Conservation (phyloP, 2,888 invertebrate genomes). For the Drosophila seclusa region DNA sequence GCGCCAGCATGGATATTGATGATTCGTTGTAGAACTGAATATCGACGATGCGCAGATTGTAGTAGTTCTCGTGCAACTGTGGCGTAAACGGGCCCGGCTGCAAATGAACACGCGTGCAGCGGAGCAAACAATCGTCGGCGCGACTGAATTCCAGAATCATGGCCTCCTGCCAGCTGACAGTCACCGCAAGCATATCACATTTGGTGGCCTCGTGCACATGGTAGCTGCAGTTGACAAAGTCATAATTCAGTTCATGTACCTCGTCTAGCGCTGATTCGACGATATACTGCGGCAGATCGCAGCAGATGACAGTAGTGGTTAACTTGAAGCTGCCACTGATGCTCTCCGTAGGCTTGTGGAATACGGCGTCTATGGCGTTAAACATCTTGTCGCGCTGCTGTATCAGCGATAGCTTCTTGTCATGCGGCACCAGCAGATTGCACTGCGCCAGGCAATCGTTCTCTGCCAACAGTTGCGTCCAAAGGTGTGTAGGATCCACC, state of each 20-base stretch:
- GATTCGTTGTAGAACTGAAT: constrained; percentile 89
- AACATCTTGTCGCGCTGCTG: constrained; percentile 92
- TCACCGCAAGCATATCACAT: constrained; percentile 78
- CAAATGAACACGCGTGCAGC: constrained; percentile 87
- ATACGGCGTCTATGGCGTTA: constrained; percentile 88
- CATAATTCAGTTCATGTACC: constrained; percentile 37
- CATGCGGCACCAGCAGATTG: constrained; percentile 90
- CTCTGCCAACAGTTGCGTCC: constrained; percentile 91
- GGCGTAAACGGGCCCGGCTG: constrained; percentile 84
- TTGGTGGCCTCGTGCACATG: constrained; percentile 73
- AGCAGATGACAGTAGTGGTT: constrained; percentile 86
- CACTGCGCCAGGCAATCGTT: constrained; percentile 90
- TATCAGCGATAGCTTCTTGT: constrained; percentile 91
- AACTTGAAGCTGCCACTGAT: constrained; percentile 88
- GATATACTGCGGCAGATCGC: constrained; percentile 55
- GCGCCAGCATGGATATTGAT: constrained; percentile 89
- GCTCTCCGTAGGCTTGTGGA: constrained; percentile 88
- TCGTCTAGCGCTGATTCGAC: constrained; percentile 30
- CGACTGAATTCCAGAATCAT: constrained; percentile 81
- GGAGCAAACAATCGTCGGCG: constrained; percentile 82
- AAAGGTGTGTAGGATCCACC: constrained; percentile 89
- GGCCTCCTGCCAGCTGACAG: constrained; percentile 78
- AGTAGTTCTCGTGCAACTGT: constrained; percentile 71
- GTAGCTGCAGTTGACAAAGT: constrained; percentile 75
- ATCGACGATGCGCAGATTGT: constrained; percentile 87